A percentile compares a stretch with the other conserved stretches of the same genome.
These are phyloP conservation scores for Onthophagus sagittarius DNA, from an alignment of 2,888 invertebrate genomes.

Conservation along the genomic window DNA sequence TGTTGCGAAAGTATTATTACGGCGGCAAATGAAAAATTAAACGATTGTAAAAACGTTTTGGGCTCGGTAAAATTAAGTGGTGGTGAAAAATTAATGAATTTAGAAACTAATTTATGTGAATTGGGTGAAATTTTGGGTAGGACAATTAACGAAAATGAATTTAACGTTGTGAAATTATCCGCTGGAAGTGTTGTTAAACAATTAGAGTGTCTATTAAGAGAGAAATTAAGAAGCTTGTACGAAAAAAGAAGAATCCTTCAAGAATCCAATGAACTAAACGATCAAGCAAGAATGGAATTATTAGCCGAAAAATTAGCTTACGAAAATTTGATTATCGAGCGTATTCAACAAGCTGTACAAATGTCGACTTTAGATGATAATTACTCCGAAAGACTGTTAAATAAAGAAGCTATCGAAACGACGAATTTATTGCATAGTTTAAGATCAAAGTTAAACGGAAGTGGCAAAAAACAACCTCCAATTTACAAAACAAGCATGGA, in stretches of 20 bases:
- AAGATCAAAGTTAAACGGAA: conserved; percentile 63
- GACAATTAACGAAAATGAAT: conserved; percentile 51
- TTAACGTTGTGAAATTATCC: conserved; percentile 54
- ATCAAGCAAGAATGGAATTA: conserved; percentile 64
- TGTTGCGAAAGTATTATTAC: conserved; percentile 27
- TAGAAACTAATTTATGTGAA: conserved; percentile 63
- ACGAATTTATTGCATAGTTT: conserved; percentile 71
- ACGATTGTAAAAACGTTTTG: conserved; percentile 64
- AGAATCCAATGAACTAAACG: conserved; percentile 65
- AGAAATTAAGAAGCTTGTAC: conserved; percentile 66
- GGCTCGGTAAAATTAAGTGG: conserved; percentile 59
- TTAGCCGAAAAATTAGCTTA: conserved; percentile 77
- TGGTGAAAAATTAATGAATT: conserved; percentile 61
- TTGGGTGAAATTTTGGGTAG: conserved; percentile 55
- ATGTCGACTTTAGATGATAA: conserved; percentile 45
- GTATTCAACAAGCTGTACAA: conserved; percentile 64
- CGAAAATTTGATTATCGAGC: conserved; percentile 65
- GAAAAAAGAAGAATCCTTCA: conserved; percentile 63
- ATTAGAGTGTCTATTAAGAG: conserved; percentile 63
- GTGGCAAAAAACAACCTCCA: conserved; percentile 46
- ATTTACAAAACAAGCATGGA: conserved; percentile 54
- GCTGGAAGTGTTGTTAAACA: conserved; percentile 60
- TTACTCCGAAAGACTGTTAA: conserved; percentile 58
- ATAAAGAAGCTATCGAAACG: conserved; percentile 71
- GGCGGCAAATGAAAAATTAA: conserved; percentile 61